Evolutionary conservation across 2,888 invertebrate species (phyloP).

Genomic region (Morinoia aosen): DNA sequence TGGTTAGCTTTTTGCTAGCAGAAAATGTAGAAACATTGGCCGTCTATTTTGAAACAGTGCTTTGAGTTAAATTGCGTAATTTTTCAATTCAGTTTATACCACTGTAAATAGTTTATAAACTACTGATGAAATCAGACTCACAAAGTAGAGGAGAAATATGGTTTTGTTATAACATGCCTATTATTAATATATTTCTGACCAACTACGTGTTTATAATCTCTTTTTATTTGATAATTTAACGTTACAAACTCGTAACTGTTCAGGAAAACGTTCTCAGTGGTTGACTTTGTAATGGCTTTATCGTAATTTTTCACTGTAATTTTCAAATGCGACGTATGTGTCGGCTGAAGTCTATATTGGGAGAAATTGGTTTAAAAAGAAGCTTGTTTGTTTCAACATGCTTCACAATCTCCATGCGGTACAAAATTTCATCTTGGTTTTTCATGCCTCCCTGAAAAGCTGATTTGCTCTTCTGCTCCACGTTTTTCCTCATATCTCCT

Average conservation of each 20-base stretch:
- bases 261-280: too few relatives aligned
- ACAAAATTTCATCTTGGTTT: background rate
- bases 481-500: background rate
- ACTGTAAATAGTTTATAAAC: background rate
- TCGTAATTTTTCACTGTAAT: background rate
- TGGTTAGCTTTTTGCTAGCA: background rate
- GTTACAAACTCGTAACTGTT: too few relatives aligned
- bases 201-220: too few relatives aligned
- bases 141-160: too few relatives aligned
- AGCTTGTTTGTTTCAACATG: background rate
- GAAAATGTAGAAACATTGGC: background rate
- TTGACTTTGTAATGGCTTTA: too few relatives aligned
- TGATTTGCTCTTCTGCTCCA: background rate
- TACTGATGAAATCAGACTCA: too few relatives aligned
- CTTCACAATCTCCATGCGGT: background rate
- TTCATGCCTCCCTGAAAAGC: background rate
- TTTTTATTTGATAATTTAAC: too few relatives aligned
- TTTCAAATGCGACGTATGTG: background rate
- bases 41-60: too few relatives aligned
- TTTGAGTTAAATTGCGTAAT: background rate
- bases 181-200: too few relatives aligned
- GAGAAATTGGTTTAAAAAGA: background rate
- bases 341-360: too few relatives aligned
- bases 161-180: too few relatives aligned
- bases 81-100: background rate